Percentiles rank a stretch among this genome's conserved stretches.
phyloP scores from a whole-genome alignment of 2,113 vertebrate genomes.

The Phainopepla nitens region DNA sequence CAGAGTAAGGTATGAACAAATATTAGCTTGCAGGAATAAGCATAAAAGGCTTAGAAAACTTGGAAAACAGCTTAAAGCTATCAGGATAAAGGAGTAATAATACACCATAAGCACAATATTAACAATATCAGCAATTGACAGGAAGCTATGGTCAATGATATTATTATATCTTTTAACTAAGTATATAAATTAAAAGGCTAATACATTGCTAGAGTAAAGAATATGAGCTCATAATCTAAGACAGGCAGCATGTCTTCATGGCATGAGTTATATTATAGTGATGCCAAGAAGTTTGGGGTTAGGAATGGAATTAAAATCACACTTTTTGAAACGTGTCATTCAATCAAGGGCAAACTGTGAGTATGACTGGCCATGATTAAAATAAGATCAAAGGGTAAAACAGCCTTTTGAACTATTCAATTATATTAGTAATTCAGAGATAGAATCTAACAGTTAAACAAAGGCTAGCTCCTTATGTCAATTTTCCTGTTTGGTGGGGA shows the following conservation, averaged over 20 bases:
- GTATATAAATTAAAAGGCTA: background rate
- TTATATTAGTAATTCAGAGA: background rate
- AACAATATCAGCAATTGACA: background rate
- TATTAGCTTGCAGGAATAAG: background rate
- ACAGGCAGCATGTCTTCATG: background rate
- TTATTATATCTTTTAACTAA: background rate
- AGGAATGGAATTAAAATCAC: background rate
- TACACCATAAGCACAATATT: background rate
- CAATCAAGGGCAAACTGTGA: background rate
- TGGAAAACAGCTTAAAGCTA: background rate
- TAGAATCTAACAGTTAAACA: background rate
- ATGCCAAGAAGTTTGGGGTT: background rate
- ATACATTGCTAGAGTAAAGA: background rate
- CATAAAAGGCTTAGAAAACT: background rate
- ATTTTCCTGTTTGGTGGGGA: background rate
- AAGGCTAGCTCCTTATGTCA: background rate
- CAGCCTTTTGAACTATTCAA: background rate
- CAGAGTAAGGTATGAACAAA: conserved; percentile 4
- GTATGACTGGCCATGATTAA: background rate
- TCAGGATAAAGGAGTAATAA: background rate
- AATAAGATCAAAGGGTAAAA: background rate
- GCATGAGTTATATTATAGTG: accelerated
- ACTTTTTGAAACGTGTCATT: background rate
- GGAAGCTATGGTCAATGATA: background rate
- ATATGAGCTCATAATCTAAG: background rate